phyloP scores from a whole-genome alignment of 2,888 invertebrate species.

The Ochropacha duplaris region DNA sequence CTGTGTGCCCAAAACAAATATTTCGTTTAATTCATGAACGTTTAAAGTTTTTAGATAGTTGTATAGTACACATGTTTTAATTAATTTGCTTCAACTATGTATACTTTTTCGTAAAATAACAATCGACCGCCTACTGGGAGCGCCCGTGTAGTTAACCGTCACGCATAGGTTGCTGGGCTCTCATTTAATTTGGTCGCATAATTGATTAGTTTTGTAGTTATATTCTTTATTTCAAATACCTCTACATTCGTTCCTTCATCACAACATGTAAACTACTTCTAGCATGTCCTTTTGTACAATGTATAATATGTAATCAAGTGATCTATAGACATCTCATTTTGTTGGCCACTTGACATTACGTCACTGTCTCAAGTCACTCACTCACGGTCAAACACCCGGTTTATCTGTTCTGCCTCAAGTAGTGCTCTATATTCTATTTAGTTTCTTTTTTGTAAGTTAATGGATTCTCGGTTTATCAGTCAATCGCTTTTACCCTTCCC shows the following conservation, averaged over 20 bases:
- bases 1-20: too few relatives aligned
- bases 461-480: slow-evolving; percentile 8
- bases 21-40: too few relatives aligned
- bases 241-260: not conserved
- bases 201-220: not conserved
- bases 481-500: slow-evolving; percentile 11
- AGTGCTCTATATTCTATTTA: not conserved
- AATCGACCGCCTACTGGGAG: slow-evolving; percentile 7
- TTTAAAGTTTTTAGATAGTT: too few relatives aligned
- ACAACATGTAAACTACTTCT: not conserved
- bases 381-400: slow-evolving; percentile 47
- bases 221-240: not conserved
- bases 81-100: not conserved
- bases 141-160: not conserved
- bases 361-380: slow-evolving; percentile 53
- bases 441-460: slow-evolving; percentile 1
- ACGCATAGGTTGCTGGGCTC: not conserved
- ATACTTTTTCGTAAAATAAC: too few relatives aligned
- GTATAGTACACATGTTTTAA: not conserved
- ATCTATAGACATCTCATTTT: slow-evolving; percentile 1
- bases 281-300: not conserved
- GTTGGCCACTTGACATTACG: slow-evolving; percentile 28
- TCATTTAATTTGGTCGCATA: not conserved
- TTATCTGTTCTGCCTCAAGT: slow-evolving; percentile 14
- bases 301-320: too few relatives aligned